phyloP scores from a whole-genome alignment of 2,113 vertebrate species.

The Pseudorhombus dupliciocellatus region DNA sequence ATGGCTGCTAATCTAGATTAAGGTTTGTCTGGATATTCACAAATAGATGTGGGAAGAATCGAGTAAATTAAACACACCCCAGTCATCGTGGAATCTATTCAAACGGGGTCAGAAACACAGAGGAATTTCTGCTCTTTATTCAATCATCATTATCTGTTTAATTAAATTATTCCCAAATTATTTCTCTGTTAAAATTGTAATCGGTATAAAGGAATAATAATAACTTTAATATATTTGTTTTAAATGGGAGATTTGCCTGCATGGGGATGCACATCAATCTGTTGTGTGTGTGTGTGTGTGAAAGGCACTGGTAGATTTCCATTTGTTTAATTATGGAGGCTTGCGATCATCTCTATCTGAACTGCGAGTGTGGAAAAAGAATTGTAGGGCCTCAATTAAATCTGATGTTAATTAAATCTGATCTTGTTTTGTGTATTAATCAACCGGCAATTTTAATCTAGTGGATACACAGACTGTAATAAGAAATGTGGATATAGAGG shows the following conservation, averaged over 20 bases:
- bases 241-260: constrained; percentile 77
- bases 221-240: constrained; percentile 78
- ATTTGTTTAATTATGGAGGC: constrained; percentile 79
- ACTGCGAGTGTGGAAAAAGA: constrained; percentile 66
- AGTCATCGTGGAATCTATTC: constrained; percentile 62
- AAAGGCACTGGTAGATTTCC: constrained; percentile 75
- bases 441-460: constrained; percentile 85
- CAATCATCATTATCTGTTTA: constrained; percentile 77
- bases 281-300: constrained; percentile 1
- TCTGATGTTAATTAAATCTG: constrained; percentile 87
- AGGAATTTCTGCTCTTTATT: constrained; percentile 62
- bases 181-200: constrained; percentile 73
- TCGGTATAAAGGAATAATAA: constrained; percentile 79
- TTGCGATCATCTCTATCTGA: constrained; percentile 75
- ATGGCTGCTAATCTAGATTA: constrained; percentile 76
- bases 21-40: constrained; percentile 65
- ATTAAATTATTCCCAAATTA: constrained; percentile 82
- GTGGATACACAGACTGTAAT: constrained; percentile 79
- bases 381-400: constrained; percentile 84
- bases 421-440: constrained; percentile 87
- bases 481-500: constrained; percentile 74
- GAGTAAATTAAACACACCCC: constrained; percentile 67
- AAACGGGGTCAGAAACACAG: constrained; percentile 65
- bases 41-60: constrained; percentile 67
- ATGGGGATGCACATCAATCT: constrained; percentile 70